phyloP scores from a whole-genome alignment of 1,140 invertebrate species.

The Calephelis nemesis region DNA sequence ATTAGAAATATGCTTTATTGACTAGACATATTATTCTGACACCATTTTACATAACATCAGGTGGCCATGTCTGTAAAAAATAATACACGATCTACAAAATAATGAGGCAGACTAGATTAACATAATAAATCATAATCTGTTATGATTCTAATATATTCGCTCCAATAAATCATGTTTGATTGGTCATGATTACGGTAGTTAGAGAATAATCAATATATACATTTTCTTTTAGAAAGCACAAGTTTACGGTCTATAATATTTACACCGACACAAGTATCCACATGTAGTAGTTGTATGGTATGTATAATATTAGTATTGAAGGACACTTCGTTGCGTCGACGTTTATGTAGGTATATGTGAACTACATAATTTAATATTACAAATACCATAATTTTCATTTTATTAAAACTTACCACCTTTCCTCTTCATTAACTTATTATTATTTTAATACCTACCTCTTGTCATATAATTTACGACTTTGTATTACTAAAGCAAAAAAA shows the following conservation, averaged over 20 bases:
- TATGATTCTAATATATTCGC: constrained; percentile 15
- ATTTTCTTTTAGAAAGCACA: constrained; percentile 10
- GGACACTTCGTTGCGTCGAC: too few species aligned
- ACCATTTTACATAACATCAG: not conserved
- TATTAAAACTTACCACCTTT: too few species aligned
- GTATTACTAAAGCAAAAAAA: too few species aligned
- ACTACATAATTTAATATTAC: too few species aligned
- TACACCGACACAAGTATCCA: too few species aligned
- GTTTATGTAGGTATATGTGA: too few species aligned
- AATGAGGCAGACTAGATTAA: not conserved
- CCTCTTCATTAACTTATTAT: too few species aligned
- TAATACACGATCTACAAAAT: not conserved
- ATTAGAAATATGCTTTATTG: not conserved
- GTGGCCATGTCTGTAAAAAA: not conserved
- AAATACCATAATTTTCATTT: too few species aligned
- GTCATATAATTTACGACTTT: too few species aligned
- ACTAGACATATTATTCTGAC: not conserved
- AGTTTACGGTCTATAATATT: constrained; percentile 4
- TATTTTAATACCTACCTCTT: too few species aligned
- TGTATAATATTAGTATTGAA: too few species aligned
- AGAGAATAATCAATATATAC: constrained; percentile 18
- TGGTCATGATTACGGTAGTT: constrained; percentile 9
- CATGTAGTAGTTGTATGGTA: too few species aligned
- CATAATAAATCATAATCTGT: constrained; percentile 9
- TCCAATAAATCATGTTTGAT: constrained; percentile 21